Conservation (phyloP, 2,888 invertebrate genomes). For the Ctena decussata region DNA sequence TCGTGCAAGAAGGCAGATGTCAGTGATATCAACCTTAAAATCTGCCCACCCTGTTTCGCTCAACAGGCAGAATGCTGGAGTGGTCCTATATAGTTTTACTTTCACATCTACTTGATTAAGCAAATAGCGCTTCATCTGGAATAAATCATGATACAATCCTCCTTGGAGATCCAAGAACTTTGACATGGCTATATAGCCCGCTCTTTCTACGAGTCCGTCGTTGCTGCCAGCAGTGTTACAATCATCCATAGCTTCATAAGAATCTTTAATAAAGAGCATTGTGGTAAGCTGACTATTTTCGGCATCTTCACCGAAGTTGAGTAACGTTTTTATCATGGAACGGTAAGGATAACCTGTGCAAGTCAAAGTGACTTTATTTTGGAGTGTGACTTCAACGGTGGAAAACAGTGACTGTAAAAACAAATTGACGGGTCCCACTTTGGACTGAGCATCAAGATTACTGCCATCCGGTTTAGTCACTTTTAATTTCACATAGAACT, state of each 20-base stretch:
- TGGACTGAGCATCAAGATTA: background rate
- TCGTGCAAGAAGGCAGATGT: background rate
- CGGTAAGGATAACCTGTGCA: slow-evolving; percentile 6
- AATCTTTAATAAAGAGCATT: slow-evolving; percentile 22
- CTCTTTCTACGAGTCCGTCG: background rate
- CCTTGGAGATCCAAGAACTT: slow-evolving; percentile 3
- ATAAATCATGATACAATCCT: slow-evolving; percentile 13
- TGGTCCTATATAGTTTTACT: slow-evolving; percentile 31
- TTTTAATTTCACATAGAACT: slow-evolving; percentile 25
- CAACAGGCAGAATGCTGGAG: slow-evolving; percentile 25
- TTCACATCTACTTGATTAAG: slow-evolving; percentile 24
- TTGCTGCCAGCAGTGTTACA: background rate
- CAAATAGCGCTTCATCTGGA: slow-evolving; percentile 22
- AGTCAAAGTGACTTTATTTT: slow-evolving; percentile 3
- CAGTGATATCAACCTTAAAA: slow-evolving; percentile 20
- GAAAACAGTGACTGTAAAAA: slow-evolving; percentile 23
- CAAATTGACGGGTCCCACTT: slow-evolving; percentile 17
- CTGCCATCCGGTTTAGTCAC: slow-evolving; percentile 23
- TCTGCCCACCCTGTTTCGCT: background rate
- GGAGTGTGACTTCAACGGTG: slow-evolving; percentile 21
- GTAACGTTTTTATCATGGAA: slow-evolving; percentile 21
- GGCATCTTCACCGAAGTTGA: slow-evolving; percentile 12
- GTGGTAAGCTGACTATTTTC: background rate
- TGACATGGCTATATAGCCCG: background rate
- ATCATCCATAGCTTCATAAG: background rate